Base-by-base conservation (phyloP, 2,113 vertebrate genomes). In the Rhynchopsitta pachyrhyncha region DNA sequence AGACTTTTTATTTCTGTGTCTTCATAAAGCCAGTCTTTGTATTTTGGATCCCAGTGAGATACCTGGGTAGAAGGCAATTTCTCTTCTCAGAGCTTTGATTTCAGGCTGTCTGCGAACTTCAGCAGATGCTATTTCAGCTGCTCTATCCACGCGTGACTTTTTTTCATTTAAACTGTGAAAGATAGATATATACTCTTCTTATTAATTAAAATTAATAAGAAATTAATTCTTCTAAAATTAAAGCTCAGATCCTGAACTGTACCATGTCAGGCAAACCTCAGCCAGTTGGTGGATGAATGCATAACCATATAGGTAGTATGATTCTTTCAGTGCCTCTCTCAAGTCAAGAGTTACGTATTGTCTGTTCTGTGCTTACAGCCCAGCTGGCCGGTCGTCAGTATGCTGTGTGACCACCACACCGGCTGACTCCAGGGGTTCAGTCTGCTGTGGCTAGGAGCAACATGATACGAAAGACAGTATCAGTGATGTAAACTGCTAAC, bases 281-380 rank as follows among this genome's bases (percentile, higher is more conserved):
- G 49, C 63, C 52, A 33, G 29, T 25, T 71, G 69, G 46, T 57
- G 59, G 53, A 76, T 52, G 57, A 70, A 71, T 55, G 18, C 20
- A 10, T 47, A 60, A 37, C 31, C 33, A 10, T 47, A 35, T 4
- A 78, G 80, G 41, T 49, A 82, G 50, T 24, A 50, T 0, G 7
- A 46, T 44, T 78, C 44, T 17, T 25, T 59, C 59, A 29, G 47
- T 35, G 31, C 17, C 35, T 69, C 64, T 77, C 60, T 70, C 55
- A 33, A 28, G 64, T 39, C 50, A 49, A 22, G 59, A 53, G 42
- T 18, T 63, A 3, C 0, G 0, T 12, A 14, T 3, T 59, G 64
- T 42, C 75, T 88, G 53, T 4, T 77, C 46, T n/a, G 76, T 42
- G 82, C 24, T 46, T 42, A 20, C 28, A 69, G 0, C 37, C 22